Evolutionary conservation across 2,888 invertebrate genomes (phyloP), one percentile per base, ranked within the genome.

Genomic region (Tortricodes alternella): DNA sequence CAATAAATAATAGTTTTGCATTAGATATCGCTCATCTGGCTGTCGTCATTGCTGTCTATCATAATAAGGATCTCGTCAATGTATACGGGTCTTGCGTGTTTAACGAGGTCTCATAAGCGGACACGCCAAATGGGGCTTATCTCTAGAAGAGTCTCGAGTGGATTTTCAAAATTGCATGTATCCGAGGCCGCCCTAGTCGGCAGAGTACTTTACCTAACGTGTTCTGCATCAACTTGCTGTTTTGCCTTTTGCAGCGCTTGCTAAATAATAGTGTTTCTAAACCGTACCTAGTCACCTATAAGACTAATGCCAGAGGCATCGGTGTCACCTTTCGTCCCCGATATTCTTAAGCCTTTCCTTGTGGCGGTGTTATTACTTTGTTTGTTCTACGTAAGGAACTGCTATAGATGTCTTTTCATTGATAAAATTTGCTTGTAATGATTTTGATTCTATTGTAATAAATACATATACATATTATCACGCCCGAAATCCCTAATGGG

Each of bases 261-360:
- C 50, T 44, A 50, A 56, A 56, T 56, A 44, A 56, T 56, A 50
- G 44, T 56, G 48, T 58, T 53, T 53, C 58, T 49, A 53, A 48
- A 70, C 63, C 58, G 68, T 70, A 68, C 70, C 70, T 67, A 72
- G 67, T 73, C 65, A 70, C 71, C 71, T 73, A 75, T 74, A 78
- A 67, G 74, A 73, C 73, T 74, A 76, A 74, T 78, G 81, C 81
- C 83, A 78, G 83, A 82, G 79, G 75, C 82, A 74, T 70, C 70
- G 83, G 89, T 88, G 85, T 90, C 86, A 76, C 80, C 78, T 89
- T 89, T 79, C 89, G 80, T 78, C 80, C 80, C 73, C 82, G 79
- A 84, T 86, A 82, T 73, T 73, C 57, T 41, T 52, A 48, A 49
- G 79, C 81, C 76, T 86, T 89, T 86, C 83, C 83, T 81, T 67